Evolutionary conservation across 2,113 vertebrate species (phyloP).

Genomic region (Apteryx owenii): DNA sequence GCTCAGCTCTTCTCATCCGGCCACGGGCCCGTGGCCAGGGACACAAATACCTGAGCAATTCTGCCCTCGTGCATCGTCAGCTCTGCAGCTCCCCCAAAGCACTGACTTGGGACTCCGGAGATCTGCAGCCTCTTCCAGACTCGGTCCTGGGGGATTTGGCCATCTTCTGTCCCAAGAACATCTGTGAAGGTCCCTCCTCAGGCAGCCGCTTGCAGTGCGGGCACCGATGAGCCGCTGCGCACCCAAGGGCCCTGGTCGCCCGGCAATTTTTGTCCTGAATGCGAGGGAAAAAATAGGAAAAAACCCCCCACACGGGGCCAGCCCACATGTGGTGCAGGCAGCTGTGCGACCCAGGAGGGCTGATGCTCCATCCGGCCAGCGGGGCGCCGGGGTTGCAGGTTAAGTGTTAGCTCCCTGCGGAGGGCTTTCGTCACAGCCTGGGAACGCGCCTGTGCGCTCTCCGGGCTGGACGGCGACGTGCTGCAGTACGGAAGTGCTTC

Average conservation of each 20-base stretch:
- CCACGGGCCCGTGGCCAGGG: background rate
- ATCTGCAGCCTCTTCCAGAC: background rate
- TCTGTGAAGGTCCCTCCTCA: background rate
- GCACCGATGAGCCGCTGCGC: background rate
- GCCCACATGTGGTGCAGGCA: background rate
- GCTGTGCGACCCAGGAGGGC: background rate
- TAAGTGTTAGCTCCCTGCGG: background rate
- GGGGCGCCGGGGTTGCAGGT: background rate
- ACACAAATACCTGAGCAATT: background rate
- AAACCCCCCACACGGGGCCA: fast-evolving
- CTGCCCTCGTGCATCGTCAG: background rate
- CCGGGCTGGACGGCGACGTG: background rate
- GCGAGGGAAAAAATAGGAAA: background rate
- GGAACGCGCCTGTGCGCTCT: background rate
- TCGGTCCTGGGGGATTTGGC: background rate
- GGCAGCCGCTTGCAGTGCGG: background rate
- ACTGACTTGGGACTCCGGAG: background rate
- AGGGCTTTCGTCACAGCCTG: background rate
- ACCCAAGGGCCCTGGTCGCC: background rate
- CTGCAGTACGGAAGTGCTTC: background rate
- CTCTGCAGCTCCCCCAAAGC: background rate
- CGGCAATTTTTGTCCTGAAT: fast-evolving
- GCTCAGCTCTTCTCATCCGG: background rate
- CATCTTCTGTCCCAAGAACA: background rate
- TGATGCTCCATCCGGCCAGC: background rate